Base-by-base conservation (phyloP, 1,140 invertebrate genomes). In the Zaprionus davidi region DNA sequence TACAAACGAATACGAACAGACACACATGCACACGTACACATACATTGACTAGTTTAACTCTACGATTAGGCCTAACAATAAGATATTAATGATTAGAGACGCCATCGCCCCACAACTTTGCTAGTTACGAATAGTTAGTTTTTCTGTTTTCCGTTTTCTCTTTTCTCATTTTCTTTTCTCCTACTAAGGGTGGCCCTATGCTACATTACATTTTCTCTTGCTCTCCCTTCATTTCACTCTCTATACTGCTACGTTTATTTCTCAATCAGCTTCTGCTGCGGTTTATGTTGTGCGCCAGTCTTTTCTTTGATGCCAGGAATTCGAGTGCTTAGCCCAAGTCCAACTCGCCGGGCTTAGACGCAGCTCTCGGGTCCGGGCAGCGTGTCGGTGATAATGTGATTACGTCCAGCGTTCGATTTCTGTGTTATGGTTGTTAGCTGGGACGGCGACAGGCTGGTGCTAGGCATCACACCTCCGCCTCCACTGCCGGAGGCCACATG, bases 341-440 rank as follows among this genome's bases (percentile, higher is more conserved):
- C 46, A 51, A 51, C 46, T 51, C 11, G 46, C 57, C n/a, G 22
- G 65, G 70, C 65, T 95, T 95, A 96, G 84, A 96, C 96, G 93
- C 96, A 96, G 94, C 95, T 96, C 92, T 96, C 96, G 55, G 96
- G 96, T 70, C 96, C 96, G 44, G 95, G 95, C 93, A 96, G 95
- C 38, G 95, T 95, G 85, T 96, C 96, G 56, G 95, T 95, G 74
- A 96, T 95, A 77, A 96, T 96, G 91, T 94, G 94, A 91, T 94
- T 94, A 80, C 94, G 91, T 70, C 81, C 92, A 58, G 86, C 78
- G 59, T 84, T 92, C 60, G 90, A 91, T 84, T 92, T 92, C 65
- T 91, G 88, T 75, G 88, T 92, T 36, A 92, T 92, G 58, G 85
- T 82, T 24, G 86, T 84, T 2, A 88, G 71, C 67, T 90, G 81